phyloP scores from a whole-genome alignment of 2,888 invertebrate species.

The Clusia tigrina region DNA sequence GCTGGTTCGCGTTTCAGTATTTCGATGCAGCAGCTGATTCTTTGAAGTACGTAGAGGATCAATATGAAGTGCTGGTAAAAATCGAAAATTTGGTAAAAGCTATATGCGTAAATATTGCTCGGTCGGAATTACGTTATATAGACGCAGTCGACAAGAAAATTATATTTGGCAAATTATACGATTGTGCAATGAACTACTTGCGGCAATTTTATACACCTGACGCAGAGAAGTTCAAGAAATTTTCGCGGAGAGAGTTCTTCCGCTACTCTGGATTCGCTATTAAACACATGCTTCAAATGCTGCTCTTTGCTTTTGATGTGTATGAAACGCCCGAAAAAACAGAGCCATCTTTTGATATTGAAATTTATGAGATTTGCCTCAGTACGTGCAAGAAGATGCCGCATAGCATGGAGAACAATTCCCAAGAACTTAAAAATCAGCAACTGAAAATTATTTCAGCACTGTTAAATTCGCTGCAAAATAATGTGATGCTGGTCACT shows the following conservation, averaged over 20 bases:
- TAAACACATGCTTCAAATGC: constrained; percentile 48
- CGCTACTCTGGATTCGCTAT: constrained; percentile 50
- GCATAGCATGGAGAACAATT: background rate
- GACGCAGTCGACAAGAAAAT: constrained; percentile 49
- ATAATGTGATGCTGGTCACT: constrained; percentile 50
- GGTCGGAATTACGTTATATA: constrained; percentile 43
- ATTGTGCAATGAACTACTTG: constrained; percentile 48
- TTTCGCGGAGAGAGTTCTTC: constrained; percentile 43
- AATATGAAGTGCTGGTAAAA: constrained; percentile 48
- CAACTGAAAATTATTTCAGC: constrained; percentile 48
- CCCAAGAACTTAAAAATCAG: constrained; percentile 37
- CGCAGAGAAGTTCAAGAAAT: constrained; percentile 46
- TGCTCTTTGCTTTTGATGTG: constrained; percentile 46
- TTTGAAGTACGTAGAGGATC: constrained; percentile 47
- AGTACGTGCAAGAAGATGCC: constrained; percentile 31
- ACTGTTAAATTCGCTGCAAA: constrained; percentile 50
- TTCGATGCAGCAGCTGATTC: constrained; percentile 48
- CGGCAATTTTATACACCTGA: constrained; percentile 54
- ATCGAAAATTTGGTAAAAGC: constrained; percentile 46
- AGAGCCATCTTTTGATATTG: constrained; percentile 34
- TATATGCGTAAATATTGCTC: constrained; percentile 46
- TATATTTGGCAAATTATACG: constrained; percentile 47
- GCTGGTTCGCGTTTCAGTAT: constrained; percentile 55
- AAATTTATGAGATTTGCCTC: constrained; percentile 46
- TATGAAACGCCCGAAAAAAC: constrained; percentile 39